Evolutionary conservation across 2,113 vertebrate genomes (phyloP).

Genomic region (Orycteropus afer): DNA sequence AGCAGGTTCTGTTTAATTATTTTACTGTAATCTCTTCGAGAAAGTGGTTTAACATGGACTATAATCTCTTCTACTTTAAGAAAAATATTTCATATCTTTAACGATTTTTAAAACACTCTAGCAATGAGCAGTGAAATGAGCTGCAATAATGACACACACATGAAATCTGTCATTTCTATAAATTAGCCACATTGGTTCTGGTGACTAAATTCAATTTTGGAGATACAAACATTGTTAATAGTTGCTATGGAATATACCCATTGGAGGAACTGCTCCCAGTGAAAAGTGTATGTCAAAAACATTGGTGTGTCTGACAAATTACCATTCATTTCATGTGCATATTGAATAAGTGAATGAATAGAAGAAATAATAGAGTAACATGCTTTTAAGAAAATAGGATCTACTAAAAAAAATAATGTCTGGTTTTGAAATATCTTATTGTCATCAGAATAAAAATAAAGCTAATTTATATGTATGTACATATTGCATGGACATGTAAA

Average conservation of each 20-base stretch:
- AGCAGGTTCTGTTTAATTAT: background rate
- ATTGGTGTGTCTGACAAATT: background rate
- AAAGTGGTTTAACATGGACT: background rate
- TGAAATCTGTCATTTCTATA: background rate
- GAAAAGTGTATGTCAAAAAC: background rate
- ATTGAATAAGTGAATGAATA: background rate
- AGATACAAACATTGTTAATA: background rate
- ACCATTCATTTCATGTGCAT: background rate
- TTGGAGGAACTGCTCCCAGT: background rate
- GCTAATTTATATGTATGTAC: background rate
- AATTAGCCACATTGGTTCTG: background rate
- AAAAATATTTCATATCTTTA: background rate
- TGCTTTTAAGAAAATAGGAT: background rate
- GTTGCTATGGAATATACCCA: background rate
- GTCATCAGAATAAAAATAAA: background rate
- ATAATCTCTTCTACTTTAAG: background rate
- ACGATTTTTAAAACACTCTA: background rate
- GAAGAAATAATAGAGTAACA: background rate
- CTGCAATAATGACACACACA: background rate
- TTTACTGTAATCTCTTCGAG: background rate
- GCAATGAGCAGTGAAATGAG: background rate
- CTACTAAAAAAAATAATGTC: background rate
- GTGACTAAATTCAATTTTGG: background rate
- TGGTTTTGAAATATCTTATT: background rate
- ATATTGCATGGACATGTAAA: background rate